Conservation (phyloP, 2,888 invertebrate species). For the Mimas tiliae region DNA sequence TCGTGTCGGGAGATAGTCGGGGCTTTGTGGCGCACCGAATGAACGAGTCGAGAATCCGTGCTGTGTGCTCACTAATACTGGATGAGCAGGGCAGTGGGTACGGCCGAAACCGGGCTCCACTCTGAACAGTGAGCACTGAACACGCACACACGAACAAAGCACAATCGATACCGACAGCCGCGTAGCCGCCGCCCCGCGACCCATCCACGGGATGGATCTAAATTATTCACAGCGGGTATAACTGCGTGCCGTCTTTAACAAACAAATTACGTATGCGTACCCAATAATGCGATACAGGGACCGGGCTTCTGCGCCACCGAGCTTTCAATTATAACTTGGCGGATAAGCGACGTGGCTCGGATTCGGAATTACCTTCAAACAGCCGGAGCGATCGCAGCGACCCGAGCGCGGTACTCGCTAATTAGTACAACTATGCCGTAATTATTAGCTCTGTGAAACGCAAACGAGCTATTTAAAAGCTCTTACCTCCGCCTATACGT, state of each 20-base stretch:
- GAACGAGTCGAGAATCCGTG: constrained; percentile 70
- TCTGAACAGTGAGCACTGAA: constrained; percentile 38
- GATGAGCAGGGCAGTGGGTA: constrained; percentile 54
- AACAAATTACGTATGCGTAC: constrained; percentile 83
- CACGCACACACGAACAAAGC: constrained; percentile 53
- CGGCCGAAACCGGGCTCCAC: constrained; percentile 59
- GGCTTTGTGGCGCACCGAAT: constrained; percentile 71
- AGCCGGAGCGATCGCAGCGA: constrained; percentile 48
- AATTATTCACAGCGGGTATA: constrained; percentile 84
- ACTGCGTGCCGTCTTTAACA: constrained; percentile 83
- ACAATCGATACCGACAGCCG: constrained; percentile 72
- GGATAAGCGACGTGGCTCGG: constrained; percentile 71
- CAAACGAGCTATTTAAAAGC: constrained; percentile 45
- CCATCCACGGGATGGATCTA: constrained; percentile 80
- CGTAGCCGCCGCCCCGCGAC: constrained; percentile 59
- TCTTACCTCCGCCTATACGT: constrained; percentile 48
- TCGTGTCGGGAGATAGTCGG: constrained; percentile 65
- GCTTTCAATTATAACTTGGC: constrained; percentile 81
- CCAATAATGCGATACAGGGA: constrained; percentile 79
- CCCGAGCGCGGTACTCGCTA: constrained; percentile 53
- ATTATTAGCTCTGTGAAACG: constrained; percentile 60
- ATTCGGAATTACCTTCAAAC: constrained; percentile 68
- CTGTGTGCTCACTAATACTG: constrained; percentile 59
- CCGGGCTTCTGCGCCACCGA: constrained; percentile 71
- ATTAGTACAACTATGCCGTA: constrained; percentile 67